phyloP scores from a whole-genome alignment of 2,888 invertebrate genomes.

The Troglohyphantes excavatus region DNA sequence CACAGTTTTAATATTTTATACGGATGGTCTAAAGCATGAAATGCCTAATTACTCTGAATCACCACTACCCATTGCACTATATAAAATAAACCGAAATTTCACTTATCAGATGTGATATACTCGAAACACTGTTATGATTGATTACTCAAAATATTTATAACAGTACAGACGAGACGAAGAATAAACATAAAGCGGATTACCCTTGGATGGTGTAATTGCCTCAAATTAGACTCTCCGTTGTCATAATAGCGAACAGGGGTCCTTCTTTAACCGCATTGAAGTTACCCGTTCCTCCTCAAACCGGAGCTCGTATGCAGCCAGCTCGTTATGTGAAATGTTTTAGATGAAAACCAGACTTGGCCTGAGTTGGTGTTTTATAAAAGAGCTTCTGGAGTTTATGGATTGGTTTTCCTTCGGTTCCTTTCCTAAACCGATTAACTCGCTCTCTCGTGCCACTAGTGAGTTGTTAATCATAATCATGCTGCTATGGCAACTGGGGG shows the following conservation, averaged over 20 bases:
- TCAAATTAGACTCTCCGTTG: conserved; percentile 76
- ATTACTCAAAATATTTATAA: conserved; percentile 65
- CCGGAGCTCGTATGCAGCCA: conserved; percentile 62
- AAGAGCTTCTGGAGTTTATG: conserved; percentile 75
- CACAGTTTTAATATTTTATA: no score
- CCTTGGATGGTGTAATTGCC: conserved; percentile 72
- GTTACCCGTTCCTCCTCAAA: conserved; percentile 46
- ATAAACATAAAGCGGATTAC: conserved; percentile 72
- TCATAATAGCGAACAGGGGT: conserved; percentile 65
- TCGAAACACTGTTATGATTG: conserved; percentile 38
- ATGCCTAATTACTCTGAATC: background rate
- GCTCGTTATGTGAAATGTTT: conserved; percentile 74
- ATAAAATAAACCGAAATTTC: background rate
- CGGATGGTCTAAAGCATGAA: background rate
- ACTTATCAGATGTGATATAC: conserved; percentile 15
- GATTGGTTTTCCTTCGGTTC: conserved; percentile 77
- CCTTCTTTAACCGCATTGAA: conserved; percentile 62
- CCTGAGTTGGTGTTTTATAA: conserved; percentile 77
- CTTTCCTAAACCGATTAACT: conserved; percentile 78
- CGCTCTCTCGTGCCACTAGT: conserved; percentile 60
- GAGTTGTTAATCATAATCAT: conserved; percentile 77
- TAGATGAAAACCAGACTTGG: conserved; percentile 74
- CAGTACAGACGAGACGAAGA: conserved; percentile 45
- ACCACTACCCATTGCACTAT: background rate
- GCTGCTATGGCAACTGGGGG: conserved; percentile 74